Base-by-base conservation (phyloP, 2,888 invertebrate genomes). In the Ganaspis brasiliensis region DNA sequence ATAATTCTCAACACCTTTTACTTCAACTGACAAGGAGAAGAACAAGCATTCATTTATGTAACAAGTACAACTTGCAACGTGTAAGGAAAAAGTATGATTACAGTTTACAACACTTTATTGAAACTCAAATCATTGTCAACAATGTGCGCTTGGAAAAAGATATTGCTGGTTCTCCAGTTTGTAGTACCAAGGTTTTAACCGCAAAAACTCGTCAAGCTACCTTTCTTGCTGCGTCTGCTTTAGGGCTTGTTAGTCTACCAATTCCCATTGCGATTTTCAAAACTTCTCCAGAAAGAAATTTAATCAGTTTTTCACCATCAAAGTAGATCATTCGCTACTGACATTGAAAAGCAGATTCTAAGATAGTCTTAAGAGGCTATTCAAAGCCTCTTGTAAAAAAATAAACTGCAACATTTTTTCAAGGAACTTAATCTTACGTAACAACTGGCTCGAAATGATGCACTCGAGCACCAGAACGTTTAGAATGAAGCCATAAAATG, bases 161-260 rank as follows among this genome's bases (percentile, higher is more conserved):
- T 67, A 67, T 67, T 67, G 67, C 67, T 45, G 45, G 24, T 40
- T 67, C 67, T 45, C 67, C 45, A 67, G 67, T 67, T 67, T 67
- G 67, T 67, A 67, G 45, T 49, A 67, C 67, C 67, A 67, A 67
- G 67, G 67, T 67, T 67, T 67, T 24, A 59, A 67, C 24, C 16
- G 26, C 45, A 67, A 67, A 67, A 67, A 67, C 67, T 67, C 24
- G 67, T 67, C 67, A 67, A 67, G 56, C 59, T 35, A 14, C 35
- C 40, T 67, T 67, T 67, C 67, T 67, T 67, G 67, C 45, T 26
- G 45, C 16, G 21, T 37, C 24, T 61, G 40, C 67, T 21, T 40
- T 26, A 70, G 12, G 31, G 16, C 61, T 81, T 77, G 79, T 77
- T 71, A 78, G 74, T 72, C 52, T 74, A 72, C n/a, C 19, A 52